phyloP scores from a whole-genome alignment of 2,797 vertebrate species.

The Molossus alvarezi region DNA sequence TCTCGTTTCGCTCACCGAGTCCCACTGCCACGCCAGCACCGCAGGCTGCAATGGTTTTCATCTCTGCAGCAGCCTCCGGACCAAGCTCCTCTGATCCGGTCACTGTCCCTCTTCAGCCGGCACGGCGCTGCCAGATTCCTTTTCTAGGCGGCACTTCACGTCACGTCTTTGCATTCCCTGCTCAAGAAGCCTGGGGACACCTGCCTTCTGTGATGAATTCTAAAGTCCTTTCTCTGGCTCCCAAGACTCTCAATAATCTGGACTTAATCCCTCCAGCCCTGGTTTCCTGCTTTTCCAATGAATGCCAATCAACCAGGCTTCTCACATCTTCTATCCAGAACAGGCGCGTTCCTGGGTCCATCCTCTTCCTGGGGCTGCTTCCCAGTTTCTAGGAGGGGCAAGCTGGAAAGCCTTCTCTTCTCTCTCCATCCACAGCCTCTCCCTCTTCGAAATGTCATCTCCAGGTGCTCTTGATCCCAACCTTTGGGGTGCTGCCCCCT shows the following conservation, averaged over 20 bases:
- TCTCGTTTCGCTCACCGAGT: not conserved
- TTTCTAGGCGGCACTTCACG: not conserved
- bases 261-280: not conserved
- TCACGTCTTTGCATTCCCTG: not conserved
- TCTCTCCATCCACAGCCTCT: not conserved
- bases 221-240: not conserved
- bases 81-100: not conserved
- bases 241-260: not conserved
- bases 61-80: not conserved
- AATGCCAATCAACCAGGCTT: not conserved
- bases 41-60: too few relatives aligned
- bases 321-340: not conserved
- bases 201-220: not conserved
- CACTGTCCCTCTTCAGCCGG: not conserved
- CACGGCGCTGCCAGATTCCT: fast-evolving
- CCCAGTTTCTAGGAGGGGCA: not conserved
- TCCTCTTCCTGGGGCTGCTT: not conserved
- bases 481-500: not conserved
- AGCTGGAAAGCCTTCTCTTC: not conserved
- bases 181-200: not conserved
- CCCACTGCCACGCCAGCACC: not conserved
- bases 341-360: not conserved
- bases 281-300: not conserved
- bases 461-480: not conserved
- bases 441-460: not conserved